A percentile compares a stretch with the other conserved stretches of the same genome.
These are phyloP conservation scores for Echinometra lucunter DNA, from an alignment of 53 echinoderm and acorn worm species.

Conservation along the genomic window DNA sequence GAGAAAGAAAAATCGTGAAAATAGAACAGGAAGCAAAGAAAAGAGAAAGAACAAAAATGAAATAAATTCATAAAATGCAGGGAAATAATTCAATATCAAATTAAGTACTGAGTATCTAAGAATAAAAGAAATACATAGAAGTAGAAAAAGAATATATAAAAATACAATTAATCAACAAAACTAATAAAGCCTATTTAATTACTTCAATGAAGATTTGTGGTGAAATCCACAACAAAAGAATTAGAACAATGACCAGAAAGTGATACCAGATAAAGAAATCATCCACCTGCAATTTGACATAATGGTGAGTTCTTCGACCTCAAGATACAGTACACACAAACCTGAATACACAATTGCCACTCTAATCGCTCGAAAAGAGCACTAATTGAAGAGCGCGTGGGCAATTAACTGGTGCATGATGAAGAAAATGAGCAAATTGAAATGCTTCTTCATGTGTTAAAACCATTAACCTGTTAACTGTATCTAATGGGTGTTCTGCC, in stretches of 20 bases:
- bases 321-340: neutral
- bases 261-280: neutral
- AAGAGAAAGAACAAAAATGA: too few species aligned
- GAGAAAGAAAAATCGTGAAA: too few species aligned
- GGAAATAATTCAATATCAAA: too few species aligned
- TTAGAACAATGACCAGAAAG: neutral
- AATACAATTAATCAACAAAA: too few species aligned
- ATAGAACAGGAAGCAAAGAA: too few species aligned
- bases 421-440: conserved; percentile 10
- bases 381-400: neutral
- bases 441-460: conserved; percentile 19
- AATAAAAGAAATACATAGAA: too few species aligned
- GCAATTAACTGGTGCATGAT: conserved; percentile 9
- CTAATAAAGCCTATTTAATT: too few species aligned
- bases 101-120: too few species aligned
- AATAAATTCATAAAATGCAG: too few species aligned
- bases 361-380: neutral
- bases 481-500: conserved; percentile 18
- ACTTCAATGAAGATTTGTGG: too few species aligned
- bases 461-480: conserved; percentile 53
- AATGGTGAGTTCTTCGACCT: neutral
- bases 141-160: too few species aligned
- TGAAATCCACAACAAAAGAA: too few species aligned
- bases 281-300: neutral
- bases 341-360: neutral